Base-by-base conservation (phyloP, 2,888 invertebrate genomes). In the Timandra comae region DNA sequence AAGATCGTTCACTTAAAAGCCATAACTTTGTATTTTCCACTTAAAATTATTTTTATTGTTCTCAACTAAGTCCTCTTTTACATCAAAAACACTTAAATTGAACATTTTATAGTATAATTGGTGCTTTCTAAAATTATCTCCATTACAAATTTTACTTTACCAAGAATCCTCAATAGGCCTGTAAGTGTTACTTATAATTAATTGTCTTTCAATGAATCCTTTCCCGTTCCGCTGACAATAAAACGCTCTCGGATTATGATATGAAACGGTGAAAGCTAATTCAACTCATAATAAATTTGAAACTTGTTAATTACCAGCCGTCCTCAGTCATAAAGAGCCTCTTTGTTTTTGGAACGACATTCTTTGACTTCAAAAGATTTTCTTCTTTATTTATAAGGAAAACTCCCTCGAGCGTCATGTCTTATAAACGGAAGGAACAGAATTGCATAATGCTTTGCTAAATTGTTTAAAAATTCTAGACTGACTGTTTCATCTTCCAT, bases 191-290 rank as follows among this genome's bases (percentile, higher is more conserved):
- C 65, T 63, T 72, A 67, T 71, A 75, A 78, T 77, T 75, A 77
- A 77, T 75, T 73, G 16, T 65, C 63, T 47, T 47, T 47, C 51
- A 41, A 52, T 47, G 36, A 38, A 46, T 40, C 38, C 45, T 33
- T 53, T 32, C 46, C 51, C 42, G 43, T 54, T 62, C 60, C 42
- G 40, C 45, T 43, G 50, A 74, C 71, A 74, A 70, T 77, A 75
- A 78, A 80, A 77, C 69, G 69, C 63, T 76, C 75, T 72, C 55
- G 56, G 71, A 78, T 77, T 76, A 76, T 80, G 69, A 78, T 76
- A 74, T 77, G 73, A 76, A 78, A 75, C 60, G 73, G 56, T 74
- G 71, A 71, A 78, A 78, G 80, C 73, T 76, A 71, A 78, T 79
- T 75, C 65, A 61, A 69, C 59, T 67, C 63, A 63, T 71, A 71